Percentiles rank a stretch among this genome's conserved stretches.
These are phyloP conservation scores for Rhizoglyphus robini DNA, from an alignment of 1,140 invertebrate genomes.

Conservation along the genomic window DNA sequence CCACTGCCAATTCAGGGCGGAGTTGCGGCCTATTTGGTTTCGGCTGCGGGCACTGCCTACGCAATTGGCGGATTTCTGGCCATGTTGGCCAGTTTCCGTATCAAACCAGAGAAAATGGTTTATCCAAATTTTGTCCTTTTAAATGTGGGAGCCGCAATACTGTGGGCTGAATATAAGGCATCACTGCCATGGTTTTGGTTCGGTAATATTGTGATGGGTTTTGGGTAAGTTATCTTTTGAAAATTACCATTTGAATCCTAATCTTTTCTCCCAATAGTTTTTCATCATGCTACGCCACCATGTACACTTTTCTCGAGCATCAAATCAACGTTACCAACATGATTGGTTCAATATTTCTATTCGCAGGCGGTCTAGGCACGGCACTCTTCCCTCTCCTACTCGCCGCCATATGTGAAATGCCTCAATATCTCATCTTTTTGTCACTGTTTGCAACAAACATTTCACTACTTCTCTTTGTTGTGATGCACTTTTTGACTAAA, in stretches of 20 bases:
- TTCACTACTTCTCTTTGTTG: not conserved
- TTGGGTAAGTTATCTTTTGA: constrained; percentile 12
- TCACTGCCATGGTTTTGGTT: constrained; percentile 1
- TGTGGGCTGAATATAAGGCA: not conserved
- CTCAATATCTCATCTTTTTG: not conserved
- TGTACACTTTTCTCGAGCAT: constrained; percentile 17
- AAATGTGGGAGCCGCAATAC: constrained; percentile 2
- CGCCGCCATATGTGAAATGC: not conserved
- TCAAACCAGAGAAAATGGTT: constrained; percentile 11
- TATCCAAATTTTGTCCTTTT: constrained; percentile 15
- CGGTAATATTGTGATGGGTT: constrained; percentile 12
- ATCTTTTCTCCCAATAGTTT: no score
- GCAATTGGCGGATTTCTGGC: constrained; percentile 7
- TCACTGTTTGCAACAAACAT: not conserved
- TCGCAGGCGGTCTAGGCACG: constrained; percentile 13
- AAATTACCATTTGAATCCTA: no score
- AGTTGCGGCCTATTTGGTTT: not conserved
- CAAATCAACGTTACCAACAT: constrained; percentile 18
- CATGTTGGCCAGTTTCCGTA: not conserved
- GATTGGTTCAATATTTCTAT: constrained; percentile 15
- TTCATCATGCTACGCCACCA: constrained; percentile 10
- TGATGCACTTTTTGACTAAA: constrained; percentile 11
- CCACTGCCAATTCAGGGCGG: constrained; percentile 6
- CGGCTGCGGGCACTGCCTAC: constrained; percentile 4
- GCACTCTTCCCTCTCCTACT: constrained; percentile 13